These are phyloP conservation scores for Actenoides hombroni DNA, from an alignment of 2,113 vertebrate species.

Conservation along the genomic window DNA sequence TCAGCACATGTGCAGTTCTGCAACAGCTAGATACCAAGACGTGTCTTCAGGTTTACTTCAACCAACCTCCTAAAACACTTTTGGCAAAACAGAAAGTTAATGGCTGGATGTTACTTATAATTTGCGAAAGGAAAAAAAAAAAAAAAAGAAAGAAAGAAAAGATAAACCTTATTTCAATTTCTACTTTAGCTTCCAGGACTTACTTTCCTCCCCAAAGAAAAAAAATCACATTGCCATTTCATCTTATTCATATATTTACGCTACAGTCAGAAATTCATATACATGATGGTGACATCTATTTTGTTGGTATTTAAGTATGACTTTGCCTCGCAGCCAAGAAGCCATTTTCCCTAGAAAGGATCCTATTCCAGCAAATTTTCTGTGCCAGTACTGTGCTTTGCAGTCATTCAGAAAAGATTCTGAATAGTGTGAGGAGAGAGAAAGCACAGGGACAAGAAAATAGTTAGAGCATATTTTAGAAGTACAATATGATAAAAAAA, in stretches of 20 bases:
- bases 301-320: neutral
- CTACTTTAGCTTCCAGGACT: neutral
- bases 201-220: neutral
- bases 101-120: neutral
- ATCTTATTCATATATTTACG: neutral
- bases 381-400: neutral
- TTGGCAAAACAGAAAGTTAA: neutral
- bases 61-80: neutral
- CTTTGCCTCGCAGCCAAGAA: neutral
- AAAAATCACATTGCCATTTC: neutral
- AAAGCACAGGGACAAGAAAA: neutral
- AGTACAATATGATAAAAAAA: neutral
- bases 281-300: accelerated
- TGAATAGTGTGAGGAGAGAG: neutral
- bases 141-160: neutral
- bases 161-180: neutral
- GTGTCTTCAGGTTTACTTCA: neutral
- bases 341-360: neutral
- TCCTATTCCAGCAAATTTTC: neutral
- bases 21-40: neutral
- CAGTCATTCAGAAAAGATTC: neutral
- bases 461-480: neutral
- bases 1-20: neutral
- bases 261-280: neutral
- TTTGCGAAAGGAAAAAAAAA: neutral